Conservation (phyloP, 2,797 vertebrate genomes). For the Strix occidentalis region DNA sequence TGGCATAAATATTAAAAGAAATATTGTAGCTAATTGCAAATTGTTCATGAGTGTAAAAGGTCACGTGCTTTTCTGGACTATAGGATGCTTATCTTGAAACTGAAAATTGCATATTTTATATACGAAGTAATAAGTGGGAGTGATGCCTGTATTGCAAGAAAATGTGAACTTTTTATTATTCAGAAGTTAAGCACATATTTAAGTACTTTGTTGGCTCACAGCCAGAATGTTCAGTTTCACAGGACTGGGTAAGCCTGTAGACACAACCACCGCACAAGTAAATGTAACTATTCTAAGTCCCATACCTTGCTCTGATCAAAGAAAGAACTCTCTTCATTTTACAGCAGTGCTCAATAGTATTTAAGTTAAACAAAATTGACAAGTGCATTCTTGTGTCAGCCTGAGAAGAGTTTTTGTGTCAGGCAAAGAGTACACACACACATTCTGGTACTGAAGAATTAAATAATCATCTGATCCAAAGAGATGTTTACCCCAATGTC, state of each 20-base stretch:
- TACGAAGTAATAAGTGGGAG: neutral
- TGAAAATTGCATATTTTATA: neutral
- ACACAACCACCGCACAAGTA: neutral
- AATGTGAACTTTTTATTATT: neutral
- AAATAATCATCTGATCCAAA: neutral
- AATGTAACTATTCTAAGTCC: neutral
- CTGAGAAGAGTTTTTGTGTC: neutral
- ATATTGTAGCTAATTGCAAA: neutral
- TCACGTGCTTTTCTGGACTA: neutral
- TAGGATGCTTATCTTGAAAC: neutral
- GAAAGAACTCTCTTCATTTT: neutral
- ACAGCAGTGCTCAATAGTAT: neutral
- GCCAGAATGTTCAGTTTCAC: neutral
- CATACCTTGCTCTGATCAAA: neutral
- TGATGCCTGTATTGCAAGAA: neutral
- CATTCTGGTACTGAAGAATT: neutral
- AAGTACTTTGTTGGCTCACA: conserved; percentile 18
- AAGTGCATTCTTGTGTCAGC: neutral
- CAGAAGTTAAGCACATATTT: neutral
- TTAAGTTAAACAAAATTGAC: neutral
- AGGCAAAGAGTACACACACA: neutral
- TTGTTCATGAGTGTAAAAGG: neutral
- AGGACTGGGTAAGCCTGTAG: neutral
- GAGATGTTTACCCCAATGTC: rapidly evolving
- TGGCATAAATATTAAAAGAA: neutral